Evolutionary conservation across 2,888 invertebrate genomes (phyloP).

Genomic region (Nemapogon koenigi): DNA sequence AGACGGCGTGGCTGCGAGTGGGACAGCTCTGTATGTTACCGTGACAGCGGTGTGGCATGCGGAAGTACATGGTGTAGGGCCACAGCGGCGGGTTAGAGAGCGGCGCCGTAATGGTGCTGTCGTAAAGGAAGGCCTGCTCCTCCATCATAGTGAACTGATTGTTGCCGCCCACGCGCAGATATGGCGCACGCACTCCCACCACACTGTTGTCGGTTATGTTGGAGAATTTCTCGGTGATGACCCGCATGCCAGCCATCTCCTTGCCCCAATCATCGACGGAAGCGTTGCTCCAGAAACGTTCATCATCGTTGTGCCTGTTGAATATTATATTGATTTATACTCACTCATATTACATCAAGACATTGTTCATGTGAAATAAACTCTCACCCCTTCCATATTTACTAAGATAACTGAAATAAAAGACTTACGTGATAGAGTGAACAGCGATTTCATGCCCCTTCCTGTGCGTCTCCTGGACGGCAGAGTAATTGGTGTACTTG

Average conservation of each 20-base stretch:
- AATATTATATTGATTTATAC: too few species aligned
- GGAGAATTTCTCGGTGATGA: conserved; percentile 88
- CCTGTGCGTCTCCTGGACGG: conserved; percentile 88
- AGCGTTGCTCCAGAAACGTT: conserved; percentile 92
- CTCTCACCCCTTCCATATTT: too few species aligned
- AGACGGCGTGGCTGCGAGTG: conserved; percentile 90
- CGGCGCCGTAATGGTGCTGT: conserved; percentile 93
- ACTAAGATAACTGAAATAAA: conserved; percentile 6
- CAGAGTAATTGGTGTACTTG: conserved; percentile 93
- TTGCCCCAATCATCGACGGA: conserved; percentile 93
- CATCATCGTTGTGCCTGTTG: conserved; percentile 86
- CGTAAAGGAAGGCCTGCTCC: conserved; percentile 93
- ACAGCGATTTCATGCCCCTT: conserved; percentile 94
- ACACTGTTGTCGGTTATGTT: conserved; percentile 91
- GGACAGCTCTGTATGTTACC: conserved; percentile 92
- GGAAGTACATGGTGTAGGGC: conserved; percentile 99
- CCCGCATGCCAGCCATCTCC: conserved; percentile 94
- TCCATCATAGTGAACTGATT: conserved; percentile 98
- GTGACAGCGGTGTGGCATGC: conserved; percentile 93
- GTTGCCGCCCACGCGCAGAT: conserved; percentile 91
- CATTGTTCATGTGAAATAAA: too few species aligned
- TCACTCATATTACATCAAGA: too few species aligned
- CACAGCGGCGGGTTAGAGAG: conserved; percentile 91
- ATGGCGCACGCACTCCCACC: conserved; percentile 89
- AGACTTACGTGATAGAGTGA: conserved; percentile 89